Conservation (phyloP, 2,113 vertebrate genomes). For the Apistogramma diplotaenia region DNA sequence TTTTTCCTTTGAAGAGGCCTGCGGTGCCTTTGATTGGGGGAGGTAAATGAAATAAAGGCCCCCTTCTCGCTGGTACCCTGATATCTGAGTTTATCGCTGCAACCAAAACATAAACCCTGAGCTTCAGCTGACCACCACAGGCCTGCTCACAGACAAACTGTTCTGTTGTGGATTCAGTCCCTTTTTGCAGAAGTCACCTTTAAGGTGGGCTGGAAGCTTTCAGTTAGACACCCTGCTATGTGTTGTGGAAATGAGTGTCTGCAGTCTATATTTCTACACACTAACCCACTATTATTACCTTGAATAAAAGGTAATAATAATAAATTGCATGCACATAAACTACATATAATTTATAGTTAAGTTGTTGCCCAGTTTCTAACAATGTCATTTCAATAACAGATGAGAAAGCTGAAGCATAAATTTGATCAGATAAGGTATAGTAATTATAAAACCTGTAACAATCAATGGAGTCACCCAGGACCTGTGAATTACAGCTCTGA, state of each 20-base stretch:
- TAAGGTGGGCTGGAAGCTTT: background rate
- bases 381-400: conserved; percentile 58
- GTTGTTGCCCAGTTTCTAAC: conserved; percentile 1
- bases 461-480: conserved; percentile 28
- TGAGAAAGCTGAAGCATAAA: background rate
- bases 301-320: background rate
- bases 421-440: conserved; percentile 42
- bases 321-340: background rate
- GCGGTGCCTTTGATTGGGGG: conserved; percentile 49
- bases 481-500: background rate
- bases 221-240: conserved; percentile 2
- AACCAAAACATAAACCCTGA: conserved; percentile 11
- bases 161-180: conserved; percentile 45
- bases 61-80: conserved; percentile 15
- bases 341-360: background rate
- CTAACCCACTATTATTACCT: background rate
- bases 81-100: conserved; percentile 44
- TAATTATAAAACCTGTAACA: conserved; percentile 43
- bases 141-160: conserved; percentile 16
- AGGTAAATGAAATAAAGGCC: conserved; percentile 68
- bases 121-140: conserved; percentile 14
- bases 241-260: background rate
- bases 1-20: conserved; percentile 50
- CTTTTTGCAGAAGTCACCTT: conserved; percentile 18
- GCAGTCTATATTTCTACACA: background rate